Conservation (phyloP, 2,113 vertebrate genomes). For the Phylloscopus whistleri region DNA sequence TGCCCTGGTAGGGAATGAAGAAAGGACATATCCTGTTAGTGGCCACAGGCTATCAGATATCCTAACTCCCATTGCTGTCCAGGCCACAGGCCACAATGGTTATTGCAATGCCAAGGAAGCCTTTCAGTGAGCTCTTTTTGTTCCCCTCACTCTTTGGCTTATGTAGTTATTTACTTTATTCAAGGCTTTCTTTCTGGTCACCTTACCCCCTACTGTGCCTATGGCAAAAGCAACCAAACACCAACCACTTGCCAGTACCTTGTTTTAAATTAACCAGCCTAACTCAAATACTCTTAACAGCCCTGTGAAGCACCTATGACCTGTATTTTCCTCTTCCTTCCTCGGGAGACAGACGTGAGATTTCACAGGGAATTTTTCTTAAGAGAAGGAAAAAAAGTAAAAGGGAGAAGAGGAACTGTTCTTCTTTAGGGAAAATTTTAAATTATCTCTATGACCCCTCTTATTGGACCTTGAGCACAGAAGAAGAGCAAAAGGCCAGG, state of each 20-base stretch:
- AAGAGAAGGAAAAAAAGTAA: not conserved
- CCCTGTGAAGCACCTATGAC: not conserved
- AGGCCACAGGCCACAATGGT: not conserved
- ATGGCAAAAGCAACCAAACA: not conserved
- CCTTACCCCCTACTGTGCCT: not conserved
- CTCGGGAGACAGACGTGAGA: not conserved
- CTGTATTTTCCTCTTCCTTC: not conserved
- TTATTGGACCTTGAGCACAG: not conserved
- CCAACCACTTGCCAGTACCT: not conserved
- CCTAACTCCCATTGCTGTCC: not conserved
- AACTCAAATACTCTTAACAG: not conserved
- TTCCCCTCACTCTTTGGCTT: not conserved
- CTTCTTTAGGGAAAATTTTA: not conserved
- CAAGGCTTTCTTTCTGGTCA: not conserved
- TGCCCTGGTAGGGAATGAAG: slow-evolving; percentile 77
- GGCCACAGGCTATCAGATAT: not conserved
- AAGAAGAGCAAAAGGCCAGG: not conserved
- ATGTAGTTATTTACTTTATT: not conserved
- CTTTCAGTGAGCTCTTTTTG: not conserved
- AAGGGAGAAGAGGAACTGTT: not conserved
- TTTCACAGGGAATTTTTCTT: not conserved
- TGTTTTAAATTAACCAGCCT: not conserved
- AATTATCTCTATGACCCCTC: not conserved
- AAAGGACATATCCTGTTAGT: not conserved
- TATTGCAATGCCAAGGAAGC: not conserved